Conservation (phyloP, 2,113 vertebrate species). For the Peromyscus leucopus region DNA sequence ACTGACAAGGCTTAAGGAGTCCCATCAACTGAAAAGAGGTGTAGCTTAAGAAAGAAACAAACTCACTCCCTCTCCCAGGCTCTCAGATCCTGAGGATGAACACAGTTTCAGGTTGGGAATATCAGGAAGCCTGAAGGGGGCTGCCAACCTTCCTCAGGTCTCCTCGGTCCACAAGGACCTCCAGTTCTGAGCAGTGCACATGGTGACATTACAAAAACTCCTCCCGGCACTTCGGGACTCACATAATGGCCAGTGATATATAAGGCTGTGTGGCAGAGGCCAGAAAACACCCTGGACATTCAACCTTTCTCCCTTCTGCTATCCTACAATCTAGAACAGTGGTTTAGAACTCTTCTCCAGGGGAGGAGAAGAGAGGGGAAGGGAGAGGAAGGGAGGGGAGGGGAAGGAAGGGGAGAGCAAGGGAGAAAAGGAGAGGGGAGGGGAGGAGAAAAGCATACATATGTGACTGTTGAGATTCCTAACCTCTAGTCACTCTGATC, state of each 20-base stretch:
- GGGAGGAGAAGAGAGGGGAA: background rate
- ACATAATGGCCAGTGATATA: background rate
- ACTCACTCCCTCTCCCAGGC: background rate
- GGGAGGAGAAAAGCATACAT: background rate
- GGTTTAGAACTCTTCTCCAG: too few species aligned
- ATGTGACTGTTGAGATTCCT: background rate
- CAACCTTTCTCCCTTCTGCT: background rate
- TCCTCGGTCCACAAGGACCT: background rate
- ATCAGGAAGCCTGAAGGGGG: background rate
- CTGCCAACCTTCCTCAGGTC: background rate
- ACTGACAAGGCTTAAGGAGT: background rate
- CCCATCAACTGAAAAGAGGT: background rate
- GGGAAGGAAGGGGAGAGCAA: too few species aligned
- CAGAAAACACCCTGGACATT: background rate
- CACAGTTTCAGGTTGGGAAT: background rate
- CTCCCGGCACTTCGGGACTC: background rate
- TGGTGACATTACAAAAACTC: conserved; percentile 2
- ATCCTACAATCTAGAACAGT: background rate
- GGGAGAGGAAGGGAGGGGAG: background rate
- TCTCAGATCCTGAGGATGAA: background rate
- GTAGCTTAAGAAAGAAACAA: background rate
- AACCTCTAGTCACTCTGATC: background rate
- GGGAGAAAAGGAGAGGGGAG: background rate
- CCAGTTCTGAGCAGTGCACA: background rate
- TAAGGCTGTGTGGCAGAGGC: background rate